phyloP scores from a whole-genome alignment of 2,797 vertebrate species.

The Bryconaethiops microstoma region DNA sequence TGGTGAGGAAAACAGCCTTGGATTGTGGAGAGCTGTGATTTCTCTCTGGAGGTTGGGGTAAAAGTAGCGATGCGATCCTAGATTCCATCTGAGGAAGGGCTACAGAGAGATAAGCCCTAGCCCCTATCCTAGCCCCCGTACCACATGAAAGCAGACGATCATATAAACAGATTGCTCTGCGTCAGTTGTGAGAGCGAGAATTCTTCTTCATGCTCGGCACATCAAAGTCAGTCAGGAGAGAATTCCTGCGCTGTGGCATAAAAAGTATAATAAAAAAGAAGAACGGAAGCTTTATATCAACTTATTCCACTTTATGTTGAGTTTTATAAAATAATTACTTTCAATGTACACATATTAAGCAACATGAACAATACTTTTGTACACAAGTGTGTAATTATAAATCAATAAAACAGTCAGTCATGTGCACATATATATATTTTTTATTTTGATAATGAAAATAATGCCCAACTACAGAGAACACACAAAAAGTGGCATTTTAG shows the following conservation, averaged over 20 bases:
- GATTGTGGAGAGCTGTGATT: conserved; percentile 52
- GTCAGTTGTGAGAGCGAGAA: conserved; percentile 45
- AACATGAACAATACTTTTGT: neutral
- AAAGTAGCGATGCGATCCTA: conserved; percentile 24
- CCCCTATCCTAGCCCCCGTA: conserved; percentile 34
- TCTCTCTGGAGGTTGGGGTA: conserved; percentile 44
- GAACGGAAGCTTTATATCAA: neutral
- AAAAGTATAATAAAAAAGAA: neutral
- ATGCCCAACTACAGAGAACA: too few relatives aligned
- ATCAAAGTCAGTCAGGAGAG: conserved; percentile 32
- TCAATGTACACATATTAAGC: neutral
- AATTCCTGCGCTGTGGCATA: neutral
- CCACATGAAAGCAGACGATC: conserved; percentile 56
- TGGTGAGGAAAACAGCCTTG: conserved; percentile 49
- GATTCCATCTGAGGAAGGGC: conserved; percentile 48
- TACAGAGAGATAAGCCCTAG: conserved; percentile 20
- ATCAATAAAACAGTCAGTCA: too few relatives aligned
- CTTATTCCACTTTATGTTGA: neutral
- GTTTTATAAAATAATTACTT: neutral
- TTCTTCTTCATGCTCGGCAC: conserved; percentile 47
- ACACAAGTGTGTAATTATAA: too few relatives aligned
- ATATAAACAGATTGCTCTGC: conserved; percentile 61
- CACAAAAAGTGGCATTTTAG: too few relatives aligned
- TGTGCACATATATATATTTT: too few relatives aligned
- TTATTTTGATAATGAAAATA: too few relatives aligned